These are phyloP conservation scores for Agonopterix arenella DNA, from an alignment of 2,888 invertebrate genomes.

Conservation along the genomic window DNA sequence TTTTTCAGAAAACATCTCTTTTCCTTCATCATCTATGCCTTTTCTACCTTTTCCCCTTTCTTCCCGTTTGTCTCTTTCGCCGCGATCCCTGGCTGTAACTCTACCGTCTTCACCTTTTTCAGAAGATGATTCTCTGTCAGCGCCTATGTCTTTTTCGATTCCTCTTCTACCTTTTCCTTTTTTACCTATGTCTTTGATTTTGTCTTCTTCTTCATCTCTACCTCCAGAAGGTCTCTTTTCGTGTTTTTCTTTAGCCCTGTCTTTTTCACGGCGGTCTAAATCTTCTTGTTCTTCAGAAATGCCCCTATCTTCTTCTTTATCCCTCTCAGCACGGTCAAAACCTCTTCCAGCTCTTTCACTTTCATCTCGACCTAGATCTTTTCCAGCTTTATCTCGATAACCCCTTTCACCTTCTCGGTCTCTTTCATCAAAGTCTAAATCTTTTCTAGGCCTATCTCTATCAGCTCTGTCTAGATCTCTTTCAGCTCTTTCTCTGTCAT, in stretches of 20 bases:
- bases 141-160: slow-evolving; percentile 2
- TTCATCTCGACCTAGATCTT: slow-evolving; percentile 3
- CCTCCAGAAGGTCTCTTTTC: background rate
- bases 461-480: background rate
- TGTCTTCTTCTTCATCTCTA: background rate
- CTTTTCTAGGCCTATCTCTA: too few relatives aligned
- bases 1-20: too few relatives aligned
- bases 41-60: slow-evolving; percentile 2
- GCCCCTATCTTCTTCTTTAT: background rate
- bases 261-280: background rate
- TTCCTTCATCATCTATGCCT: background rate
- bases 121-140: slow-evolving; percentile 7
- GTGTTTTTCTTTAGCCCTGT: background rate
- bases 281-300: background rate
- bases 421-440: too few relatives aligned
- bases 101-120: slow-evolving; percentile 2
- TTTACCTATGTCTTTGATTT: slow-evolving; percentile 1
- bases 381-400: too few relatives aligned
- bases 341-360: background rate
- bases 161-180: slow-evolving; percentile 9
- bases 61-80: slow-evolving; percentile 1
- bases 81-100: slow-evolving; percentile 7
- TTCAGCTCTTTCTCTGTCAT: background rate
- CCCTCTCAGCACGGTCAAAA: background rate
- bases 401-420: too few relatives aligned